Evolutionary conservation across 2,888 invertebrate genomes (phyloP).

Genomic region (Ypsolopha scabrella): DNA sequence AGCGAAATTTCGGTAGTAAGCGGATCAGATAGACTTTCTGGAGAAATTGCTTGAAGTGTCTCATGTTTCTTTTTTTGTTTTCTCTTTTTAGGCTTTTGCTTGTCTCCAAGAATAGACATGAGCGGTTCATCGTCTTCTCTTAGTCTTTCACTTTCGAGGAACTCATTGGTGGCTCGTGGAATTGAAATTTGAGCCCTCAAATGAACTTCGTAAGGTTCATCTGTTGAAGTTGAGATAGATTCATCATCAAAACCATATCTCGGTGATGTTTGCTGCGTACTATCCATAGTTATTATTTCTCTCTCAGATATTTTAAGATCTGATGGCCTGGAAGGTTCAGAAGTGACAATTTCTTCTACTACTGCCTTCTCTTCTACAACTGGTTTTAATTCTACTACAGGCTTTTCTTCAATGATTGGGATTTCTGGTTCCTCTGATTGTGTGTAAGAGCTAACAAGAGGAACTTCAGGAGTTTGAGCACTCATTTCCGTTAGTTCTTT

Average conservation of each 20-base stretch:
- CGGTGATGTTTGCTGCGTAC: constrained; percentile 69
- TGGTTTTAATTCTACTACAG: constrained; percentile 14
- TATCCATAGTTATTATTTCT: constrained; percentile 16
- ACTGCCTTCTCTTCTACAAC: constrained; percentile 9
- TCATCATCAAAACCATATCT: constrained; percentile 63
- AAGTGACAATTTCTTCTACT: constrained; percentile 25
- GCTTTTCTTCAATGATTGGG: constrained; percentile 8
- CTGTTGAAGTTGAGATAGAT: constrained; percentile 60
- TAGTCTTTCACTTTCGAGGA: constrained; percentile 49
- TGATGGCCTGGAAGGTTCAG: constrained; percentile 30
- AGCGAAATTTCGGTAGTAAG: constrained; percentile 59
- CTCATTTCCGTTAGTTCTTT: constrained; percentile 39
- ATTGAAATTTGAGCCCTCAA: constrained; percentile 70
- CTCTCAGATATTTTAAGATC: constrained; percentile 15
- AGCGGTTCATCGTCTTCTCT: constrained; percentile 9
- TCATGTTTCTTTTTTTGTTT: constrained; percentile 52
- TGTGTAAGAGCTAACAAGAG: constrained; percentile 40
- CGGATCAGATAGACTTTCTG: constrained; percentile 61
- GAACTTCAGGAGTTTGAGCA: constrained; percentile 49
- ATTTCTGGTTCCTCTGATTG: constrained; percentile 52
- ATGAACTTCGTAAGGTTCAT: constrained; percentile 72
- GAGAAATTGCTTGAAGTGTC: constrained; percentile 38
- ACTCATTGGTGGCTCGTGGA: constrained; percentile 49
- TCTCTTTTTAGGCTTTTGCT: constrained; percentile 47
- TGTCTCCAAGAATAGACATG: not conserved